Percentiles rank a stretch among this genome's conserved stretches.
Evolutionary conservation across 2,888 invertebrate genomes (phyloP).

Genomic region (Gastrophysa polygoni): DNA sequence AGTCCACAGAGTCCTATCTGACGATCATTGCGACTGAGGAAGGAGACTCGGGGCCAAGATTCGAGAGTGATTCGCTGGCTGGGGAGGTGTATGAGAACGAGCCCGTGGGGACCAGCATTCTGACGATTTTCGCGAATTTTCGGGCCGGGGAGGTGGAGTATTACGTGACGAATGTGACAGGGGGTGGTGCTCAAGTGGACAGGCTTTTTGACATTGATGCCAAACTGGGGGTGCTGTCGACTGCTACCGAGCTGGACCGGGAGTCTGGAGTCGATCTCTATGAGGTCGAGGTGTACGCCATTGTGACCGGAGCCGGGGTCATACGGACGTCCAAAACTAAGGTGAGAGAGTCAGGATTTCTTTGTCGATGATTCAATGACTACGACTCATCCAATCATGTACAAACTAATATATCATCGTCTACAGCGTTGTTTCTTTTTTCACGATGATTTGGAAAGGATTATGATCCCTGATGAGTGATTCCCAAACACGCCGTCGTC

Average conservation of each 20-base stretch:
- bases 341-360: conserved; percentile 68
- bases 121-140: conserved; percentile 77
- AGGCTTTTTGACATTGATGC: conserved; percentile 91
- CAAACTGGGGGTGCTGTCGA: conserved; percentile 85
- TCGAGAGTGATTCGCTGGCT: conserved; percentile 69
- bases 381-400: too few relatives aligned
- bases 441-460: too few relatives aligned
- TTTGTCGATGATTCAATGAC: too few relatives aligned
- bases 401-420: too few relatives aligned
- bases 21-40: conserved; percentile 76
- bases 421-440: too few relatives aligned
- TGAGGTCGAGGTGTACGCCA: conserved; percentile 84
- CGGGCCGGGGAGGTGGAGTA: conserved; percentile 78
- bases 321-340: conserved; percentile 81
- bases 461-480: too few relatives aligned
- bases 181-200: conserved; percentile 77
- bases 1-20: conserved; percentile 85
- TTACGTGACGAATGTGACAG: conserved; percentile 87
- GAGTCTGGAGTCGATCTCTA: conserved; percentile 83
- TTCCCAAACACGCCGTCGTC: too few relatives aligned
- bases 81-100: conserved; percentile 90
- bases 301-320: conserved; percentile 71
- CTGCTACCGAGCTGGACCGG: conserved; percentile 81
- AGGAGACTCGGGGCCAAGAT: conserved; percentile 63
- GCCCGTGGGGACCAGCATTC: conserved; percentile 82